A percentile compares a stretch with the other conserved stretches of the same genome.
These are phyloP conservation scores for Potamarius usumacintae DNA, from an alignment of 2,113 vertebrate genomes.

Conservation along the genomic window DNA sequence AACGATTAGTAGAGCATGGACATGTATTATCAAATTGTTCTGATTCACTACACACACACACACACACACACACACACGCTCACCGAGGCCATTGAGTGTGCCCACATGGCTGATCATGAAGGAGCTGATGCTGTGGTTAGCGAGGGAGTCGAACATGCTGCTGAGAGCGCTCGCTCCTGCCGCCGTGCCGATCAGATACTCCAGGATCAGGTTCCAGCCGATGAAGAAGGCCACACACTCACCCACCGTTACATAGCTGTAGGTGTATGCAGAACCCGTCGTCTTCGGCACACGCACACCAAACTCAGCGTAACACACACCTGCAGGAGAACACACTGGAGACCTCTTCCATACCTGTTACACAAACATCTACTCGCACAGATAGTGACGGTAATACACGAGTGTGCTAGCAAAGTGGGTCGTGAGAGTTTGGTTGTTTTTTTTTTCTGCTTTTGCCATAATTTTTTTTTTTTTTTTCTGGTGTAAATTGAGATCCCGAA, in stretches of 20 bases:
- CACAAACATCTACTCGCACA: background rate
- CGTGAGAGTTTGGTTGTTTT: background rate
- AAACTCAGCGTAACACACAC: constrained; percentile 96
- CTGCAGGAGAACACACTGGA: constrained; percentile 61
- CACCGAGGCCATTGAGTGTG: constrained; percentile 87
- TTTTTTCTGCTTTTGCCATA: background rate
- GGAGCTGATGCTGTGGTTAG: constrained; percentile 93
- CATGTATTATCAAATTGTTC: background rate
- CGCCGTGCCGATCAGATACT: constrained; percentile 96
- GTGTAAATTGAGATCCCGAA: background rate
- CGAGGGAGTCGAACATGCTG: constrained; percentile 97
- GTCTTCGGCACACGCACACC: constrained; percentile 95
- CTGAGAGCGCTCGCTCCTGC: constrained; percentile 93
- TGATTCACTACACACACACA: constrained; percentile 3
- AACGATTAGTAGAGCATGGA: background rate
- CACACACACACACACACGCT: background rate
- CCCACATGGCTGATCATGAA: constrained; percentile 90
- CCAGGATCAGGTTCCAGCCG: constrained; percentile 96
- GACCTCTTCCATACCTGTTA: background rate
- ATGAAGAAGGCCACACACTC: constrained; percentile 98
- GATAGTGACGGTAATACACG: background rate
- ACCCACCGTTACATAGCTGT: constrained; percentile 97
- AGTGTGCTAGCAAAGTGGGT: background rate
- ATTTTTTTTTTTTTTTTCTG: background rate
- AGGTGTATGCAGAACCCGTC: constrained; percentile 95